Evolutionary conservation across 1,140 invertebrate species (phyloP).

Genomic region (Lamellibrachia luymesi): DNA sequence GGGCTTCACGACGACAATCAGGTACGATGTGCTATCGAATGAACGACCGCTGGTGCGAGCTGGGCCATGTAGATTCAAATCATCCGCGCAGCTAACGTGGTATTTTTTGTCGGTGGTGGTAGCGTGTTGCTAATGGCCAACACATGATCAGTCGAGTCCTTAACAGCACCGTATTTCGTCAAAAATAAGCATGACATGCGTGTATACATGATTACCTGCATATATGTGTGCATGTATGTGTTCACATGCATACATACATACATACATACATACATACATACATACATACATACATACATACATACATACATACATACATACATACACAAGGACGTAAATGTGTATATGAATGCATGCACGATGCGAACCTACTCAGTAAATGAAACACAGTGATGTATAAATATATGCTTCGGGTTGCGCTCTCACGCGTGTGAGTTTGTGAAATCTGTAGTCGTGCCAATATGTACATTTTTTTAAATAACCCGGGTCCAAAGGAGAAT

Average conservation of each 20-base stretch:
- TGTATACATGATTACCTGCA: background rate
- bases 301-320: constrained; percentile 7
- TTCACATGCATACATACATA: background rate
- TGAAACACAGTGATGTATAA: no score
- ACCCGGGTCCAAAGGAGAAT: background rate
- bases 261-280: background rate
- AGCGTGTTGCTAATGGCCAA: background rate
- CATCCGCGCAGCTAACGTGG: background rate
- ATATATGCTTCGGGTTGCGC: no score
- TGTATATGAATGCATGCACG: no score
- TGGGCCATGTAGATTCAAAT: background rate
- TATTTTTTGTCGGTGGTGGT: background rate
- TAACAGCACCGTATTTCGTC: background rate
- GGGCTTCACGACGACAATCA: no score
- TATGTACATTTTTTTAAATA: background rate
- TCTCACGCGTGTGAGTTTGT: no score
- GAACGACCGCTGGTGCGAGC: background rate
- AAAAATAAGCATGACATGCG: background rate
- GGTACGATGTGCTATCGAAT: background rate
- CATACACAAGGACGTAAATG: background rate
- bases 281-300: background rate
- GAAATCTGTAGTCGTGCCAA: no score
- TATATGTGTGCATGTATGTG: background rate
- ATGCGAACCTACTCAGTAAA: no score
- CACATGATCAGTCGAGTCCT: background rate